phyloP scores from a whole-genome alignment of 2,797 vertebrate species.

The Hydrocynus forskahlii region DNA sequence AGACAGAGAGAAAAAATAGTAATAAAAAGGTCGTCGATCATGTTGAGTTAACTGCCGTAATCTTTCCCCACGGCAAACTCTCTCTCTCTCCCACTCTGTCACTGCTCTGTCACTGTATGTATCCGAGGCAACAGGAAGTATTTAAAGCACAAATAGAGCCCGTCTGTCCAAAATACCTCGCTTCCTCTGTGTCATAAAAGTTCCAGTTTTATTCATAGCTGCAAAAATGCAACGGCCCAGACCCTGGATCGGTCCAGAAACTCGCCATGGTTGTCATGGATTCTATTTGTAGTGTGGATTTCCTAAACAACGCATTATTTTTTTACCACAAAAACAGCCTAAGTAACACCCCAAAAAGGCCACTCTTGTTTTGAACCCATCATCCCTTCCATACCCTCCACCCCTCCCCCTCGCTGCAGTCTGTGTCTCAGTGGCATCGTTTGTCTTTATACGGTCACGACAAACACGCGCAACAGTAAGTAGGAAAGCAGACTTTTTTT shows the following conservation, averaged over 20 bases:
- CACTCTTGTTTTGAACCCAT: conserved; percentile 47
- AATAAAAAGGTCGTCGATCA: neutral
- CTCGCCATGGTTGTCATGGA: conserved; percentile 9
- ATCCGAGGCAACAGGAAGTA: conserved; percentile 40
- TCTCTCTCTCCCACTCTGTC: conserved; percentile 15
- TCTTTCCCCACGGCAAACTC: conserved; percentile 19
- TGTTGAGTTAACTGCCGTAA: conserved; percentile 16
- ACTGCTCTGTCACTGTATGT: conserved; percentile 15
- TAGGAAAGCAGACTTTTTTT: conserved; percentile 59
- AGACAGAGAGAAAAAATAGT: neutral
- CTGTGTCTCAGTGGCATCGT: conserved; percentile 59
- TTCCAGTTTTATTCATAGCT: conserved; percentile 46
- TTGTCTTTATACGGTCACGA: conserved; percentile 66
- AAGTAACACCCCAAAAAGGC: conserved; percentile 38
- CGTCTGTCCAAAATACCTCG: conserved; percentile 49
- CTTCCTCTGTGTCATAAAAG: conserved; percentile 46
- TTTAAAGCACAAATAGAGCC: conserved; percentile 50
- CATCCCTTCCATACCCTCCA: conserved; percentile 36
- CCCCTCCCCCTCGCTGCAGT: conserved; percentile 13
- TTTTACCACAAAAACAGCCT: conserved; percentile 1
- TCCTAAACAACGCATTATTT: conserved; percentile 43
- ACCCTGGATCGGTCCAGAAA: conserved; percentile 8
- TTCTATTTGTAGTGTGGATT: conserved; percentile 15
- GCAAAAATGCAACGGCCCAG: neutral
- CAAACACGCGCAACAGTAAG: conserved; percentile 58